These are phyloP conservation scores for Elmis aenea DNA, from an alignment of 2,888 invertebrate genomes.

Conservation along the genomic window DNA sequence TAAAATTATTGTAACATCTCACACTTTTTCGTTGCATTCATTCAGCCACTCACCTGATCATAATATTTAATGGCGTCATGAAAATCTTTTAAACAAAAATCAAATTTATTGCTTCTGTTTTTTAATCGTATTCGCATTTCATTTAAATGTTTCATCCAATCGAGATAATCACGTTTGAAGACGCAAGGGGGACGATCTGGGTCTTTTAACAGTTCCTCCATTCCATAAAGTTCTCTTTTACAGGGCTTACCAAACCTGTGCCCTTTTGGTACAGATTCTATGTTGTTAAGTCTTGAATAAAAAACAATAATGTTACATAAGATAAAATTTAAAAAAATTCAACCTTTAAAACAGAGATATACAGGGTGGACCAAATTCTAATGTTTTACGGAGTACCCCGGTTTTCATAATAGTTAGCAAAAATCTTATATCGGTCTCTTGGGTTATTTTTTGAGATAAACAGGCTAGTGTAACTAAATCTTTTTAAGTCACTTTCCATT, in stretches of 20 bases:
- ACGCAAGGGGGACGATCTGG: conserved; percentile 28
- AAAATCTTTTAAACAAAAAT: conserved; percentile 33
- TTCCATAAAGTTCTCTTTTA: conserved; percentile 43
- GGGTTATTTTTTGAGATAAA: too few relatives aligned
- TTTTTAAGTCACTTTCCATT: too few relatives aligned
- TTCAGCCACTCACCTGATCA: conserved; percentile 38
- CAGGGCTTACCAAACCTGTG: conserved; percentile 47
- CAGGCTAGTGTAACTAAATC: too few relatives aligned
- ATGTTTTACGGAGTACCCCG: too few relatives aligned
- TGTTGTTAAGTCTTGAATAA: conserved; percentile 46
- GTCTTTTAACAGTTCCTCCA: conserved; percentile 46
- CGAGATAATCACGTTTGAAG: conserved; percentile 44
- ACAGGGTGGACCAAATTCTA: too few relatives aligned
- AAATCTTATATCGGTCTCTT: too few relatives aligned
- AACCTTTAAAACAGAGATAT: too few relatives aligned
- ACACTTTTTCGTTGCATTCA: too few relatives aligned
- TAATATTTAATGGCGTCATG: conserved; percentile 29
- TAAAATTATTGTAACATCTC: too few relatives aligned
- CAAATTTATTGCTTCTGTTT: conserved; percentile 25
- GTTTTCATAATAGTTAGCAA: too few relatives aligned
- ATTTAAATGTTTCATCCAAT: conserved; percentile 50
- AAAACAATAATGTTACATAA: too few relatives aligned
- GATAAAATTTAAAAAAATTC: too few relatives aligned
- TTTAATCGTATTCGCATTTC: conserved; percentile 43
- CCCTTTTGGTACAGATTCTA: conserved; percentile 47